These are phyloP conservation scores for Daphoenositta chrysoptera DNA, from an alignment of 2,113 vertebrate species.

Conservation along the genomic window DNA sequence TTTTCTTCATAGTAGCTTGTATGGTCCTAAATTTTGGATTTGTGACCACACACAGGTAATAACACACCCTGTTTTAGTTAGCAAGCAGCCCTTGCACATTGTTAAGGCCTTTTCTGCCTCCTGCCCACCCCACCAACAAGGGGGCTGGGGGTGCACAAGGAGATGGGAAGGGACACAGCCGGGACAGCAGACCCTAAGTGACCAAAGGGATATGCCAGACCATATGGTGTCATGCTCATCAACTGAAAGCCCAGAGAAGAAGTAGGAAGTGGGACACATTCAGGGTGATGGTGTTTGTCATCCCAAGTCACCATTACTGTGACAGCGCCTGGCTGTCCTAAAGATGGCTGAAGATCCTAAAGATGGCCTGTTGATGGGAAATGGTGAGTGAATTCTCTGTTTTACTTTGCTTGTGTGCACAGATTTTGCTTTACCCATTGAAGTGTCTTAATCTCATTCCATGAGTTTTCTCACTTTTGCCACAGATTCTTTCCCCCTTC, in stretches of 20 bases:
- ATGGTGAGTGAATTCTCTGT: background rate
- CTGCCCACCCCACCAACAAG: accelerated
- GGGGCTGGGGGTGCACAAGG: background rate
- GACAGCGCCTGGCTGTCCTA: background rate
- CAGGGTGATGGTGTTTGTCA: background rate
- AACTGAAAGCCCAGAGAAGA: background rate
- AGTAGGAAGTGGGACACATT: background rate
- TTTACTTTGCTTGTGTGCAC: background rate
- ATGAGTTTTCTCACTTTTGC: background rate
- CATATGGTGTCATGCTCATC: background rate
- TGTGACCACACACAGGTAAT: background rate
- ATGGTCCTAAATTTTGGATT: background rate
- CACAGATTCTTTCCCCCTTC: background rate
- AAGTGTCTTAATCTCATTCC: background rate
- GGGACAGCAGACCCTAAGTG: background rate
- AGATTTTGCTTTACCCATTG: background rate
- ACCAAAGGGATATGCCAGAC: background rate
- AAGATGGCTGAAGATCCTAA: background rate
- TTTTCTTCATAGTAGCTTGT: background rate
- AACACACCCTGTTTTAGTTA: background rate
- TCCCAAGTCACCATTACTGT: background rate
- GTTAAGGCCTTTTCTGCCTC: background rate
- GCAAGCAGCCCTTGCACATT: background rate
- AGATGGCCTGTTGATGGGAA: background rate
- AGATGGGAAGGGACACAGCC: background rate